Base-by-base conservation (phyloP, 37 sponge, comb jelly and placozoan genomes). In the Chondrilla cf. caribensis region DNA sequence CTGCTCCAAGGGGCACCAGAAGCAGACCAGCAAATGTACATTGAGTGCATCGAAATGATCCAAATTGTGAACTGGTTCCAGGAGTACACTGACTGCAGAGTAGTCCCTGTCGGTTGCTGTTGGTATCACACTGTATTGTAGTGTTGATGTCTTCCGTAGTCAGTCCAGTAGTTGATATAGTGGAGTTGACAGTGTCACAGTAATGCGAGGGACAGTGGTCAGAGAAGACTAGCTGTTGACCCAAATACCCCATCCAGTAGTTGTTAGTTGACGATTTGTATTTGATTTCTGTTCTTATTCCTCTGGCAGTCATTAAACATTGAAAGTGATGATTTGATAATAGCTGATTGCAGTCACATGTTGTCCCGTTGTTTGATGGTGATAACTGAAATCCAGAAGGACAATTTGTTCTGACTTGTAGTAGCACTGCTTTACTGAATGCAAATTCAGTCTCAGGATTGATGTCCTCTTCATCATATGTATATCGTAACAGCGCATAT, bases 31-130 rank as follows among this genome's bases (percentile, higher is more conserved):
- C 51, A 11, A 47, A 47, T 47, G 51, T 54, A 54, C 82, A 89
- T 33, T 75, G 9, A 4, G 54, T 37, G 31, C 89, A 84, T 32
- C 39, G 24, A n/a, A 35, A 35, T 22, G 71, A 60, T 22, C 84
- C 81, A 71, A 84, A 76, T 0, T 32, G 64, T 8, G 79, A 24
- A 81, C 89, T 84, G 18, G 59, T 58, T 6, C 78, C 81, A 58
- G 47, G 22, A 25, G 38, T 14, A 51, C 88, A 88, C 25, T 67
- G 58, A 54, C 88, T 78, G 40, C 88, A 88, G 60, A 88, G 80
- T 1, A 83, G 26, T 26, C 88, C 84, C 3, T 18, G 41, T 37
- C 76, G 76, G 43, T 15, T 3, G 24, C 40, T 73, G 24, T 40
- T 19, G 36, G 24, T n/a, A 73, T 73, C 36, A 37, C 76, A 73